phyloP scores from a whole-genome alignment of 1,140 invertebrate genomes.

The Idris sp. region DNA sequence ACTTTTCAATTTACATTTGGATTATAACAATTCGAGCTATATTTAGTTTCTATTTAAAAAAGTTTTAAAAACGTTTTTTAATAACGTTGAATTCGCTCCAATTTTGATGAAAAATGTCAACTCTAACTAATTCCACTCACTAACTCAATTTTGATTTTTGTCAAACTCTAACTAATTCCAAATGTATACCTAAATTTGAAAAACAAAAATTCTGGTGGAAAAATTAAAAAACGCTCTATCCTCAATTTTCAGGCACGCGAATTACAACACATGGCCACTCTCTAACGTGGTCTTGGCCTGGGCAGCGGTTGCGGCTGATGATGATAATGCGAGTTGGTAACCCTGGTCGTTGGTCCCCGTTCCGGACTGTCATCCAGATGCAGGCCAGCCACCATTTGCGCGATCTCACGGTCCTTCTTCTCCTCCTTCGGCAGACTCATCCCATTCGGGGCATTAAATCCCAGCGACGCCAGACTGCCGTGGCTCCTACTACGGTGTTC shows the following conservation, averaged over 20 bases:
- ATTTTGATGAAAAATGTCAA: no score
- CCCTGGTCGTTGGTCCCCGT: constrained; percentile 79
- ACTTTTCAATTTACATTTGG: no score
- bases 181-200: no score
- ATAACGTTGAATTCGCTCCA: no score
- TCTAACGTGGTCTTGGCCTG: constrained; percentile 74
- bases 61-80: no score
- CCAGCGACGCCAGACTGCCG: constrained; percentile 90
- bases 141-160: no score
- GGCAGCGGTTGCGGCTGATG: constrained; percentile 70
- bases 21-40: no score
- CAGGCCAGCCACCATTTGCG: constrained; percentile 92
- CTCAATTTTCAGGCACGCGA: constrained; percentile 37
- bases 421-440: constrained; percentile 80
- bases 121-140: no score
- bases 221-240: no score
- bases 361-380: constrained; percentile 88
- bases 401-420: constrained; percentile 93
- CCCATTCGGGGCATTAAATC: constrained; percentile 74
- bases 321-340: constrained; percentile 71
- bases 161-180: no score
- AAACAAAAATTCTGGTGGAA: no score
- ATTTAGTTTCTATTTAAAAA: no score
- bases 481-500: constrained; percentile 94
- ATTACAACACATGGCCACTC: constrained; percentile 31